Conservation (phyloP, 2,888 invertebrate genomes). For the Oasisia sp. region DNA sequence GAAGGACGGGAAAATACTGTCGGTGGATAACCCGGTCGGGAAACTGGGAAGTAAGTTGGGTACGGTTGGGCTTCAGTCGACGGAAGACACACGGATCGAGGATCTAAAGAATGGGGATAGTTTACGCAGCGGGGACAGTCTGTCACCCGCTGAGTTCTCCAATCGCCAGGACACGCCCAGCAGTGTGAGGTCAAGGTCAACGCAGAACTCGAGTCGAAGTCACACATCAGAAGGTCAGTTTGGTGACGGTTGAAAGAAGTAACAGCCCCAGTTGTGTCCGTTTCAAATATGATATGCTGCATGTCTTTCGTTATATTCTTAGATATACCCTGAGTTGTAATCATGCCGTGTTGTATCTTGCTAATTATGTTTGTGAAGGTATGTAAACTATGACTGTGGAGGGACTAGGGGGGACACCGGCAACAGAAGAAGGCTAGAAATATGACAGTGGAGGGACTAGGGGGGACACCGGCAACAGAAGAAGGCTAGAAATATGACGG, state of each 20-base stretch:
- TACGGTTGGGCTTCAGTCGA: not conserved
- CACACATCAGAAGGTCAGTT: conserved; percentile 42
- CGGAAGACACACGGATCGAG: conserved; percentile 30
- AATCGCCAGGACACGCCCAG: conserved; percentile 43
- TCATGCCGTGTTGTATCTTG: too few species aligned
- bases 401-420: too few species aligned
- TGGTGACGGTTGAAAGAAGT: too few species aligned
- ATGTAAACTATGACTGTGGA: too few species aligned
- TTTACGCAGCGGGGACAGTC: conserved; percentile 40
- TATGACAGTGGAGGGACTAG: too few species aligned
- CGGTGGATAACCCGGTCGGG: conserved; percentile 41
- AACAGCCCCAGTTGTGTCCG: not conserved
- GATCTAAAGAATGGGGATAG: conserved; percentile 37
- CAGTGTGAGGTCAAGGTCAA: conserved; percentile 41
- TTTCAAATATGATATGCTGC: not conserved
- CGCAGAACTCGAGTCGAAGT: conserved; percentile 41
- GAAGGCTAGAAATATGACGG: too few species aligned
- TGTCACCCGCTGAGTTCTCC: conserved; percentile 41
- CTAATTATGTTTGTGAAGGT: too few species aligned
- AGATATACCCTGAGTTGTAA: not conserved
- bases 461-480: too few species aligned
- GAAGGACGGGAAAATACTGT: conserved; percentile 39
- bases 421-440: too few species aligned
- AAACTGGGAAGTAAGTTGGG: conserved; percentile 24
- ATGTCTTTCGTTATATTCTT: not conserved